These are phyloP conservation scores for Dipodomys ordii DNA, from an alignment of 2,113 vertebrate genomes.

Conservation along the genomic window DNA sequence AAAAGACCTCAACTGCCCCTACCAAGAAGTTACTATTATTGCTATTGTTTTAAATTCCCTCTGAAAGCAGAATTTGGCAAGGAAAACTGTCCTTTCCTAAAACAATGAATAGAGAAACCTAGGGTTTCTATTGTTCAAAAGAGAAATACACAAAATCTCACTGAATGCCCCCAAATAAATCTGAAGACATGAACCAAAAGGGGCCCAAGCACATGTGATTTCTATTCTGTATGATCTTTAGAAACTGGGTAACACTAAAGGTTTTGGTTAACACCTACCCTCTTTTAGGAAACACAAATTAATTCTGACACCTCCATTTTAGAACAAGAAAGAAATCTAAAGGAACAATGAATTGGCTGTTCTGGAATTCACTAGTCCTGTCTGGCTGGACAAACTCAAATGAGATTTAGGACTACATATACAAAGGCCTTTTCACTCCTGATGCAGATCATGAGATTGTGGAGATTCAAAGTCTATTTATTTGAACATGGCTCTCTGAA, in stretches of 20 bases:
- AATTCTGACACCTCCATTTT: conserved; percentile 7
- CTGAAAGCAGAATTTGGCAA: conserved; percentile 36
- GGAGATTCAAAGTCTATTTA: conserved; percentile 26
- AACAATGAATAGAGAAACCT: conserved; percentile 42
- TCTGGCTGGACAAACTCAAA: neutral
- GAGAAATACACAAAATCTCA: neutral
- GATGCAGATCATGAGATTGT: conserved; percentile 8
- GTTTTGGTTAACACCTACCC: neutral
- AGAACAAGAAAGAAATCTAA: neutral
- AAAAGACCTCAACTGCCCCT: conserved; percentile 63
- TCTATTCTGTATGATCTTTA: neutral
- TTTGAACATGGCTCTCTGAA: conserved; percentile 8
- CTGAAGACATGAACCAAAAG: neutral
- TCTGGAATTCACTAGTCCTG: conserved; percentile 14
- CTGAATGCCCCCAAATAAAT: neutral
- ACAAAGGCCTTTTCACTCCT: conserved; percentile 35
- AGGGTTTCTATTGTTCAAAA: conserved; percentile 43
- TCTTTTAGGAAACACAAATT: conserved; percentile 23
- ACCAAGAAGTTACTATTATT: conserved; percentile 44
- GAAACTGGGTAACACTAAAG: neutral
- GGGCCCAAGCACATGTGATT: neutral
- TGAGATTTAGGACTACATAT: neutral
- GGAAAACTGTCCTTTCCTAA: conserved; percentile 53
- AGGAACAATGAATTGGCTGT: neutral
- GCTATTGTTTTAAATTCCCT: conserved; percentile 51